Conservation (phyloP, 2,888 invertebrate genomes). For the Zelleria hepariella region DNA sequence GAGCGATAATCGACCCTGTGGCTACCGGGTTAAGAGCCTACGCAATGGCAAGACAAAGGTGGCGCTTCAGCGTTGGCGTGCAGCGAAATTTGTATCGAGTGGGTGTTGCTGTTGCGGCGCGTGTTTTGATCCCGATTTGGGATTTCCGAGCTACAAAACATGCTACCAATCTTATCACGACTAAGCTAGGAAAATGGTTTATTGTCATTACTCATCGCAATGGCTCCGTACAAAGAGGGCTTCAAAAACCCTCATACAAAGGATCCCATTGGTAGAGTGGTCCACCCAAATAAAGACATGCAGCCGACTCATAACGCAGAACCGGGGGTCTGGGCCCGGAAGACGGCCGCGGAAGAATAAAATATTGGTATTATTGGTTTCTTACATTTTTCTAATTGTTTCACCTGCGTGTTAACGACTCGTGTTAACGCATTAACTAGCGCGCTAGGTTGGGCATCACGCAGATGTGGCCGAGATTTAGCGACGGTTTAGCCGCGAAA, state of each 20-base stretch:
- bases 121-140: neutral
- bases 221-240: neutral
- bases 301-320: constrained; percentile 17
- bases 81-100: neutral
- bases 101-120: neutral
- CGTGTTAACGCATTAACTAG: too few species aligned
- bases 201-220: too few species aligned
- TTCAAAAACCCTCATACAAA: neutral
- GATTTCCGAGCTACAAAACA: too few species aligned
- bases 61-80: neutral
- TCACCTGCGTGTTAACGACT: too few species aligned
- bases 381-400: too few species aligned
- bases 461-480: too few species aligned
- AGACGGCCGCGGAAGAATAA: too few species aligned
- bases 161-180: too few species aligned
- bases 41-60: neutral
- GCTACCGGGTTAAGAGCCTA: neutral
- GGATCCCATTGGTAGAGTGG: neutral
- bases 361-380: too few species aligned
- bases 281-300: constrained; percentile 30
- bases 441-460: too few species aligned
- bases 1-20: neutral
- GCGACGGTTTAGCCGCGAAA: too few species aligned
- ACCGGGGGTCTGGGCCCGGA: constrained; percentile 27
- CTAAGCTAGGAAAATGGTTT: too few species aligned